A percentile compares a stretch with the other conserved stretches of the same genome.
These are phyloP conservation scores for Ascidia mentula DNA, from an alignment of 23 tunicate species.

Conservation along the genomic window DNA sequence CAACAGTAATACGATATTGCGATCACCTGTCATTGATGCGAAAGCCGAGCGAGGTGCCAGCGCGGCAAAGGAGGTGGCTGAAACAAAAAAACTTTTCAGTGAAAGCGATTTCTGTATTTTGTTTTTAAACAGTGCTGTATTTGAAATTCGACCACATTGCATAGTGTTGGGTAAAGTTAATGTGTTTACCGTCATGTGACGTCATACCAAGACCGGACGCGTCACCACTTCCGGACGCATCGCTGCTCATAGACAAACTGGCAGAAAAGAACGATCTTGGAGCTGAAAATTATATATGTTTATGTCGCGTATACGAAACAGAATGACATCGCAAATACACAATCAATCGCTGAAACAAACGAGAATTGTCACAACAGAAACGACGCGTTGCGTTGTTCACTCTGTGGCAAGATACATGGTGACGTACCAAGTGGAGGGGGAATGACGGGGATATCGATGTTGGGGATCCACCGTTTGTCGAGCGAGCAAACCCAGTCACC, in stretches of 20 bases:
- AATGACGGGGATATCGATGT: background rate
- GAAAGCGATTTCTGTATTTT: background rate
- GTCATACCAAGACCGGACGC: background rate
- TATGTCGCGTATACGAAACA: too few species aligned
- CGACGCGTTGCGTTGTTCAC: too few species aligned
- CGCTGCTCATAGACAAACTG: too few species aligned
- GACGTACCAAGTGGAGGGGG: background rate
- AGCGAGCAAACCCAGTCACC: slow-evolving; percentile 26
- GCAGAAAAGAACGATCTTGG: background rate
- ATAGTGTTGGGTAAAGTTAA: background rate
- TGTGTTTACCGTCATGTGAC: background rate
- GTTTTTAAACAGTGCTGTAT: background rate
- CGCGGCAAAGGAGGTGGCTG: background rate
- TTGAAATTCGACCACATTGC: background rate
- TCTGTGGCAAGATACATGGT: too few species aligned
- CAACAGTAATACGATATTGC: background rate
- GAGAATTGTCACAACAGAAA: too few species aligned
- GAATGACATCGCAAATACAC: too few species aligned
- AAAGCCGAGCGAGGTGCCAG: background rate
- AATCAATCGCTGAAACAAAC: too few species aligned
- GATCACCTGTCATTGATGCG: background rate
- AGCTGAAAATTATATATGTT: background rate
- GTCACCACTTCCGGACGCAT: background rate
- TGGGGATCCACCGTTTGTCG: slow-evolving; percentile 44
- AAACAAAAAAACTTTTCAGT: too few species aligned